Evolutionary conservation across 1,140 invertebrate species (phyloP), one percentile per base, ranked within the genome.

Genomic region (Tribolium madens): DNA sequence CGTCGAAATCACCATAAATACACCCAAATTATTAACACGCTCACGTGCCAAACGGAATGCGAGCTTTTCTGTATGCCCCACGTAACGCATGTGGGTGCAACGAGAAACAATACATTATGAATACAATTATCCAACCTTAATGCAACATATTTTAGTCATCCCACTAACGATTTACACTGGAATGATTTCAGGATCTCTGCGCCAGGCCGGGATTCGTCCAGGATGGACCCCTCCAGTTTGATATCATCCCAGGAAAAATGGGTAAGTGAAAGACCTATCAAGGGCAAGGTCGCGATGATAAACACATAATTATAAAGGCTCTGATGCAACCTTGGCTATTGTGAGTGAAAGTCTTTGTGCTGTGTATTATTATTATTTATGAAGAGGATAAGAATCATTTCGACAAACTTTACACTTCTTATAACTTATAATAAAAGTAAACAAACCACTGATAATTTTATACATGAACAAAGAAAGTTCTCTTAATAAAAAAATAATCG

Each of bases 231-330:
- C 87, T 91, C 7, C 91, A 93, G 68, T 96, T 96, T 84, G 95
- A 97, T 84, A 92, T 96, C 42, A 91, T 90, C 69, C 91, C 94
- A 3, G 95, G 95, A 12, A 96, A 96, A 90, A 92, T 97, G 87
- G 95, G 95, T 95, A 88, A 92, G 91, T 15, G 46, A 15, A 50
- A 14, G 47, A 3, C 47, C 4, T 3, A 53, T 3, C 18, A 57
- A 21, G 52, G 52, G 17, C 52, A 57, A 57, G 15, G 52, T 12
- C 17, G 52, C 18, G 14, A 3, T 57, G 15, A 21, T 12, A 57
- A 57, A 10, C 14, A 26, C 12, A 4, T n/a, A n/a, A n/a, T 52
- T 12, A 52, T 4, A 53, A 53, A 53, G 10, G 4, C 2, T 7
- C 14, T 64, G 14, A 33, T 6, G n/a, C 31, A 33, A 64, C 57